Conservation (phyloP, 2,797 vertebrate species). For the Sebastes miniatus region DNA sequence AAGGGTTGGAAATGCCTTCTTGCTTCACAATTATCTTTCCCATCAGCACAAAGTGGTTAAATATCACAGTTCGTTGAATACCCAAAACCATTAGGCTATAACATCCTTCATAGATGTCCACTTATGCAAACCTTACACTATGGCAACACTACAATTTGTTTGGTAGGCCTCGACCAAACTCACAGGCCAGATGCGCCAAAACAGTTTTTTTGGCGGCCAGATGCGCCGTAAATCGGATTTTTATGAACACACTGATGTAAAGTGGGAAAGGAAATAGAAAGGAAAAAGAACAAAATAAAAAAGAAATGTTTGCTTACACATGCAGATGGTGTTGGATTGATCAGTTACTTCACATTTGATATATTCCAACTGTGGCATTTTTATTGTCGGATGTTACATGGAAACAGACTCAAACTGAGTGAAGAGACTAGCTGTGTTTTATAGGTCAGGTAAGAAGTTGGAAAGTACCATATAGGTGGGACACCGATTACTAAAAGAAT, state of each 20-base stretch:
- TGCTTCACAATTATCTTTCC: neutral
- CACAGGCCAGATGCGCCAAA: neutral
- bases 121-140: neutral
- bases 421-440: neutral
- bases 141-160: neutral
- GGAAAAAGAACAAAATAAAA: neutral
- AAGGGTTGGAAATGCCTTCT: neutral
- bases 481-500: rapidly evolving
- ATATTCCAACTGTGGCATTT: neutral
- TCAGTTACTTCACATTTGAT: neutral
- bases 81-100: neutral
- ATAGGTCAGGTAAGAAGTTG: neutral
- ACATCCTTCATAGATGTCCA: neutral
- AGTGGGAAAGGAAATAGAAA: neutral
- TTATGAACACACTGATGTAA: rapidly evolving
- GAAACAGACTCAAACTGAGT: neutral
- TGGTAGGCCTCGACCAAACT: neutral
- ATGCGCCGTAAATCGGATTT: rapidly evolving
- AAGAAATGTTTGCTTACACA: neutral
- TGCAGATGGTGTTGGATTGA: neutral
- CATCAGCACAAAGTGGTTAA: neutral
- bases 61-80: neutral
- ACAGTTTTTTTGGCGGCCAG: neutral
- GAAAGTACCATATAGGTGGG: neutral
- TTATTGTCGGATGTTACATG: rapidly evolving